These are phyloP conservation scores for Helicoverpa armigera DNA, from an alignment of 1,140 invertebrate genomes.

Conservation along the genomic window DNA sequence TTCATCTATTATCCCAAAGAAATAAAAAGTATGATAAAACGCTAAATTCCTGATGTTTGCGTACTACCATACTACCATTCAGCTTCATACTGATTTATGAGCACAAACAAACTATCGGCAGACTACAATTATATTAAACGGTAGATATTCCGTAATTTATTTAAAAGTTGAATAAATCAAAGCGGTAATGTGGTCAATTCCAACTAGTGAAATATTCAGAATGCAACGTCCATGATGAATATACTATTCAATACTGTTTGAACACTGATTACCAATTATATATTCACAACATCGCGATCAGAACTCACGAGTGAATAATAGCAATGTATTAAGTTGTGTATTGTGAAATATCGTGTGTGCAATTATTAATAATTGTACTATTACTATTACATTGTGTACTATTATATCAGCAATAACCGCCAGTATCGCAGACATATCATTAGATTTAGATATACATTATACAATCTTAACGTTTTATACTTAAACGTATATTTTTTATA, in stretches of 20 bases:
- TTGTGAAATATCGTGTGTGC: conserved; percentile 43
- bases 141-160: neutral
- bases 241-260: neutral
- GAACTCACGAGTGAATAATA: conserved; percentile 29
- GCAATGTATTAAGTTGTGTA: conserved; percentile 49
- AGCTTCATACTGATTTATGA: too few relatives aligned
- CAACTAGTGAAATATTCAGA: too few relatives aligned
- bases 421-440: conserved; percentile 84
- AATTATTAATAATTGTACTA: conserved; percentile 41
- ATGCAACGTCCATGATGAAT: neutral
- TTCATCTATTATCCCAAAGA: neutral
- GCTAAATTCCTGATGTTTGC: neutral
- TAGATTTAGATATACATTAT: conserved; percentile 72
- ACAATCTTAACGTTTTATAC: conserved; percentile 57
- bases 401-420: conserved; percentile 72
- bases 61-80: too few relatives aligned
- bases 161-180: neutral
- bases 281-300: neutral
- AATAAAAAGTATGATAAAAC: neutral
- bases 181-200: too few relatives aligned
- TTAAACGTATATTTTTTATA: conserved; percentile 47
- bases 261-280: neutral
- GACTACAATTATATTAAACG: too few relatives aligned
- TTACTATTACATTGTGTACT: conserved; percentile 23
- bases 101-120: too few relatives aligned